A percentile compares a stretch with the other conserved stretches of the same genome.
Evolutionary conservation across 2,113 vertebrate genomes (phyloP).

Genomic region (Thymallus thymallus): DNA sequence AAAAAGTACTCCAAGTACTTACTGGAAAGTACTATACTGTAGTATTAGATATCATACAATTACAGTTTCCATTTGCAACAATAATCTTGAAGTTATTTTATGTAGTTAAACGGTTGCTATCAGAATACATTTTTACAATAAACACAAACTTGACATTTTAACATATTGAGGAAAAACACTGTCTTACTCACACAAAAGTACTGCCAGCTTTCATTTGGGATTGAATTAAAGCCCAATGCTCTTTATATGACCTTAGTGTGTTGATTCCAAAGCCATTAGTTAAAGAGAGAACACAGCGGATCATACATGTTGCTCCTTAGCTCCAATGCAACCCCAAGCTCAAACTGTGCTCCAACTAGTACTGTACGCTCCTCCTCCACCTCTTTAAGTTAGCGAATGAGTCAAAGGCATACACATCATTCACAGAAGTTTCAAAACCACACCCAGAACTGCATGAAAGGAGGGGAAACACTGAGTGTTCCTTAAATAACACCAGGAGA

Average conservation of each 20-base stretch:
- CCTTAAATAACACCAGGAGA: conserved; percentile 72
- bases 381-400: conserved; percentile 65
- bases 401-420: conserved; percentile 70
- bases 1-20: background rate
- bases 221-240: conserved; percentile 8
- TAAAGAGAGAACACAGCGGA: conserved; percentile 22
- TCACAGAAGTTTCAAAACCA: conserved; percentile 75
- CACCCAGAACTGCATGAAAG: conserved; percentile 68
- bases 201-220: conserved; percentile 26
- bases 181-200: conserved; percentile 45
- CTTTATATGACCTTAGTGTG: conserved; percentile 20
- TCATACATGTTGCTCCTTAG: conserved; percentile 33
- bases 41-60: background rate
- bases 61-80: background rate
- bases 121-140: background rate
- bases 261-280: conserved; percentile 50
- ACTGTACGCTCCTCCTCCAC: conserved; percentile 65
- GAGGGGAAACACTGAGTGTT: conserved; percentile 69
- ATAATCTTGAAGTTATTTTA: background rate
- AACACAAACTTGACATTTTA: background rate
- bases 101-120: background rate
- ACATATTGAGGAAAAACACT: conserved; percentile 4
- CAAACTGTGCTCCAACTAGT: conserved; percentile 37
- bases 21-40: background rate
- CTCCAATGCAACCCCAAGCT: conserved; percentile 39